These are phyloP conservation scores for Plebejus anna DNA, from an alignment of 2,888 invertebrate species.

Conservation along the genomic window DNA sequence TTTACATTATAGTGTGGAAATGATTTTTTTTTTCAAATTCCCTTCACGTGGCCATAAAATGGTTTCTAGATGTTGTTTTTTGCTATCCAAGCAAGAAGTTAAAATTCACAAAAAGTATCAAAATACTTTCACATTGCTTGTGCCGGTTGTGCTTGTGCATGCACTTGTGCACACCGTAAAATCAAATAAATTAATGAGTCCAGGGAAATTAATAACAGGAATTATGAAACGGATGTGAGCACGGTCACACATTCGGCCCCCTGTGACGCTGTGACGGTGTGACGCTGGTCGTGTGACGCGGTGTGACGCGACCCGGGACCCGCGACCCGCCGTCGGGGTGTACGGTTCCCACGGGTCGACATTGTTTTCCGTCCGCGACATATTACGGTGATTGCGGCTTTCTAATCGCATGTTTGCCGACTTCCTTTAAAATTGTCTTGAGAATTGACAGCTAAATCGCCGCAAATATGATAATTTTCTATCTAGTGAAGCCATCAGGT, in stretches of 20 bases:
- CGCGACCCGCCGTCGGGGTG: slow-evolving; percentile 62
- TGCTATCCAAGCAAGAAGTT: too few species aligned
- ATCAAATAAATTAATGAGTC: slow-evolving; percentile 30
- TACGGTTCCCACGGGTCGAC: slow-evolving; percentile 66
- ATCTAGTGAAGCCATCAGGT: slow-evolving; percentile 22
- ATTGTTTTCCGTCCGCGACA: slow-evolving; percentile 72
- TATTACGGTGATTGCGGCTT: slow-evolving; percentile 67
- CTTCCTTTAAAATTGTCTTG: slow-evolving; percentile 42
- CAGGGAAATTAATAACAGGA: slow-evolving; percentile 48
- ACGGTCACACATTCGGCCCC: slow-evolving; percentile 63
- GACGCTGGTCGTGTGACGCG: slow-evolving; percentile 42
- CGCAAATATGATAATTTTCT: slow-evolving; percentile 15
- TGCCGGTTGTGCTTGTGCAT: not conserved
- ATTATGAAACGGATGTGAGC: slow-evolving; percentile 60
- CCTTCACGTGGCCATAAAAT: too few species aligned
- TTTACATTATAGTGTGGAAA: too few species aligned
- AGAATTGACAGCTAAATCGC: slow-evolving; percentile 21
- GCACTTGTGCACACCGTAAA: not conserved
- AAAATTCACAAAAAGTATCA: too few species aligned
- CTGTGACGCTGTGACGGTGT: slow-evolving; percentile 41
- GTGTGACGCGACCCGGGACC: slow-evolving; percentile 46
- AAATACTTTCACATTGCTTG: not conserved
- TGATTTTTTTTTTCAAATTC: too few species aligned
- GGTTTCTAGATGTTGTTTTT: too few species aligned
- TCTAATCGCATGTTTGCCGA: slow-evolving; percentile 46